These are phyloP conservation scores for Escarpia spicata DNA, from an alignment of 2,888 invertebrate genomes.

Conservation along the genomic window DNA sequence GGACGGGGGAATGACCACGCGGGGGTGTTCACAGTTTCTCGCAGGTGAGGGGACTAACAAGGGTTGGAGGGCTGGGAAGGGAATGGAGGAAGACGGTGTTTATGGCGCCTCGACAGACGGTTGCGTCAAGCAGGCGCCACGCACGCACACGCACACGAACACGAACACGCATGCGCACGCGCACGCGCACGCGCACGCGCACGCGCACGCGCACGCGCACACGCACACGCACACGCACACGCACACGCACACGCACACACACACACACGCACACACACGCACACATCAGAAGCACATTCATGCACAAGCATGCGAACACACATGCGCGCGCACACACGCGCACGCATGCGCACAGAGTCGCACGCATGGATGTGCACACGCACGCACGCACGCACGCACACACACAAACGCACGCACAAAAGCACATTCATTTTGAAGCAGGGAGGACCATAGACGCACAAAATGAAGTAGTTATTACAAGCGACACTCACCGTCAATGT, in stretches of 20 bases:
- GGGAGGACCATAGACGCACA: no score
- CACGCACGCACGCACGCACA: not conserved
- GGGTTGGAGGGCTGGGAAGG: not conserved
- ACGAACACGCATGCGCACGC: not conserved
- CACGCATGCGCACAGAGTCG: not conserved
- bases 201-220: not conserved
- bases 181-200: not conserved
- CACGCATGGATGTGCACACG: not conserved
- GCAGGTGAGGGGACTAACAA: not conserved
- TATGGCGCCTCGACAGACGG: not conserved
- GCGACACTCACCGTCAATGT: no score
- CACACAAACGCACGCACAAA: not conserved
- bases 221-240: not conserved
- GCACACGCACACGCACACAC: not conserved
- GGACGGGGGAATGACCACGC: not conserved
- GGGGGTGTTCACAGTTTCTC: constrained; percentile 1
- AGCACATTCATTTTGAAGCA: no score
- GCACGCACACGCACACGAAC: not conserved
- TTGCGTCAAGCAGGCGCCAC: not conserved
- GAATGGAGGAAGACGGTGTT: not conserved
- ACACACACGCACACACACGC: not conserved
- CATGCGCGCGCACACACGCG: not conserved
- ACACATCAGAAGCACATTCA: not conserved
- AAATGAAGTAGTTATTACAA: no score
- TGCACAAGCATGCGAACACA: not conserved